Evolutionary conservation across 2,113 vertebrate genomes (phyloP).

Genomic region (Pseudonaja textilis): DNA sequence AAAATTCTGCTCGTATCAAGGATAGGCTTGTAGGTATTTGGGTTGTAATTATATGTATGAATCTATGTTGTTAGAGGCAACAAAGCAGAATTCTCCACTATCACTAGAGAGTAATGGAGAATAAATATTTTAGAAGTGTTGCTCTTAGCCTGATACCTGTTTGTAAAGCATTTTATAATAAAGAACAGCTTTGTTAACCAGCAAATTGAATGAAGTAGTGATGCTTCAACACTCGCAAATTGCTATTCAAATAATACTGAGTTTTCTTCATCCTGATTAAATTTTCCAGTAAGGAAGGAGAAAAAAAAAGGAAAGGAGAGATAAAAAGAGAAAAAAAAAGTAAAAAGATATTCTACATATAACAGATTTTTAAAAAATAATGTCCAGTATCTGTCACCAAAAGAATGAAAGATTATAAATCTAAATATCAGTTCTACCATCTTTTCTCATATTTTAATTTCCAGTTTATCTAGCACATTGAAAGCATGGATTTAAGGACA

Average conservation of each 20-base stretch:
- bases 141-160: not conserved
- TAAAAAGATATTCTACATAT: not conserved
- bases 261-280: not conserved
- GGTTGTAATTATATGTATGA: not conserved
- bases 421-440: not conserved
- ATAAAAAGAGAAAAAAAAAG: not conserved
- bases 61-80: not conserved
- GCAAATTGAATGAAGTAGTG: conserved; percentile 11
- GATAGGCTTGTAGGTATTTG: not conserved
- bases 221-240: not conserved
- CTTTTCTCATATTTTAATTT: not conserved
- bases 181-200: not conserved
- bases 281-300: not conserved
- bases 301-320: not conserved
- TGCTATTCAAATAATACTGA: not conserved
- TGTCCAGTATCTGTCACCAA: not conserved
- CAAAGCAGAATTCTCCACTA: not conserved
- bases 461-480: not conserved
- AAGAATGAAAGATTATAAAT: not conserved
- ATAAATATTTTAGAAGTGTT: not conserved
- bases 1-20: not conserved
- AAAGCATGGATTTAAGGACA: not conserved
- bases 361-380: not conserved
- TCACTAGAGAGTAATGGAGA: not conserved
- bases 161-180: not conserved